Evolutionary conservation across 2,888 invertebrate genomes (phyloP).

Genomic region (Sesia bembeciformis): DNA sequence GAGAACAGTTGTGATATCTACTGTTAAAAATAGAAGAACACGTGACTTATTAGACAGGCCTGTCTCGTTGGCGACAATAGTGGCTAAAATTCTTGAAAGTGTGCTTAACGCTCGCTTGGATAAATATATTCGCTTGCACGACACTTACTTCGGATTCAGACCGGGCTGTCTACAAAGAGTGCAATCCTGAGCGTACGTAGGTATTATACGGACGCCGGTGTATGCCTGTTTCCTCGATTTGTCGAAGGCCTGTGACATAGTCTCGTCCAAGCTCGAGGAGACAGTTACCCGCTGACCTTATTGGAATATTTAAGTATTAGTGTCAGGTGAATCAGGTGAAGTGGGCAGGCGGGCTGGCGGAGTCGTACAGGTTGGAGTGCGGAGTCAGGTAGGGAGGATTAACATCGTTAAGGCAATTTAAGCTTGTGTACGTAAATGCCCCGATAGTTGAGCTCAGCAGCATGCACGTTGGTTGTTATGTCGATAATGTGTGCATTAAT

Average conservation of each 20-base stretch:
- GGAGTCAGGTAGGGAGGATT: slow-evolving; percentile 7
- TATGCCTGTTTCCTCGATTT: slow-evolving; percentile 6
- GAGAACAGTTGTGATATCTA: no score
- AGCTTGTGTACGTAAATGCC: no score
- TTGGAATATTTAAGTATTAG: slow-evolving; percentile 9
- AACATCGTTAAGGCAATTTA: not conserved
- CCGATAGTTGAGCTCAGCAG: no score
- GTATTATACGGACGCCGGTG: slow-evolving; percentile 3
- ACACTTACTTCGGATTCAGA: slow-evolving; percentile 8
- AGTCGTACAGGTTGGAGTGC: slow-evolving; percentile 3
- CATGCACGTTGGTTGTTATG: no score
- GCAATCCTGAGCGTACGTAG: slow-evolving; percentile 6
- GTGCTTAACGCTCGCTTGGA: slow-evolving; percentile 5
- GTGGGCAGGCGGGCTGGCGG: slow-evolving; percentile 6
- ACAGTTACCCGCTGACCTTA: slow-evolving; percentile 2
- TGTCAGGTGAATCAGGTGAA: slow-evolving; percentile 6
- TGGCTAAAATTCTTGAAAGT: slow-evolving; percentile 9
- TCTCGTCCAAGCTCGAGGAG: not conserved
- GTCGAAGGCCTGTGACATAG: slow-evolving; percentile 5
- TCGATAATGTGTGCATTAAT: no score
- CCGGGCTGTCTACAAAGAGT: slow-evolving; percentile 6
- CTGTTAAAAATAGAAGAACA: no score
- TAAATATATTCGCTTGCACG: slow-evolving; percentile 2
- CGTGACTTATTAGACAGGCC: no score
- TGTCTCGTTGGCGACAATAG: slow-evolving; percentile 9